phyloP scores from a whole-genome alignment of 2,797 vertebrate species.

The Ptychadena robeensis region DNA sequence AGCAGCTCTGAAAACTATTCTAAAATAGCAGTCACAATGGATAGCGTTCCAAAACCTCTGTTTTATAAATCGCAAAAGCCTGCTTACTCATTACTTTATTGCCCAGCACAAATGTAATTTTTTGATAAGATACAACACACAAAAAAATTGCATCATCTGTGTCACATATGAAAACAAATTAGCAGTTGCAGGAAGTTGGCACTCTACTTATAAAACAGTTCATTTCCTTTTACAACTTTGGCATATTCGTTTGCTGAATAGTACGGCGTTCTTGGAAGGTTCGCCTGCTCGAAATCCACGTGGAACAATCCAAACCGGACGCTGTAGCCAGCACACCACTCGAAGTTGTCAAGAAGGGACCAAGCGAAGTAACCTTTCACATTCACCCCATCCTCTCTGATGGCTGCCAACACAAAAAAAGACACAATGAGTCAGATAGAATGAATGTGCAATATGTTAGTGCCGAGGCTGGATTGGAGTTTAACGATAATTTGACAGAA shows the following conservation, averaged over 20 bases:
- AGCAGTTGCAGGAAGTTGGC: slow-evolving; percentile 1
- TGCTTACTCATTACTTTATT: not conserved
- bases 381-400: slow-evolving; percentile 73
- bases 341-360: slow-evolving; percentile 85
- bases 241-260: slow-evolving; percentile 79
- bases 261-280: slow-evolving; percentile 74
- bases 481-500: not conserved
- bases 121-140: not conserved
- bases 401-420: slow-evolving; percentile 67
- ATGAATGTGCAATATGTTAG: not conserved
- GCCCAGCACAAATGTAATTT: not conserved
- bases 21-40: not conserved
- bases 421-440: slow-evolving; percentile 10
- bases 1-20: not conserved
- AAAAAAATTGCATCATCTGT: slow-evolving; percentile 10
- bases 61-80: not conserved
- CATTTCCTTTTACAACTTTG: slow-evolving; percentile 74
- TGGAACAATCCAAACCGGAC: slow-evolving; percentile 84
- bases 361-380: slow-evolving; percentile 78
- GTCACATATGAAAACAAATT: not conserved
- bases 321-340: slow-evolving; percentile 79
- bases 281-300: slow-evolving; percentile 76
- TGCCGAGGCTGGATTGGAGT: not conserved
- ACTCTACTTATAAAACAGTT: slow-evolving; percentile 45
- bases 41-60: not conserved